phyloP scores from a whole-genome alignment of 1,140 invertebrate genomes.

The Drosophila ambigua region DNA sequence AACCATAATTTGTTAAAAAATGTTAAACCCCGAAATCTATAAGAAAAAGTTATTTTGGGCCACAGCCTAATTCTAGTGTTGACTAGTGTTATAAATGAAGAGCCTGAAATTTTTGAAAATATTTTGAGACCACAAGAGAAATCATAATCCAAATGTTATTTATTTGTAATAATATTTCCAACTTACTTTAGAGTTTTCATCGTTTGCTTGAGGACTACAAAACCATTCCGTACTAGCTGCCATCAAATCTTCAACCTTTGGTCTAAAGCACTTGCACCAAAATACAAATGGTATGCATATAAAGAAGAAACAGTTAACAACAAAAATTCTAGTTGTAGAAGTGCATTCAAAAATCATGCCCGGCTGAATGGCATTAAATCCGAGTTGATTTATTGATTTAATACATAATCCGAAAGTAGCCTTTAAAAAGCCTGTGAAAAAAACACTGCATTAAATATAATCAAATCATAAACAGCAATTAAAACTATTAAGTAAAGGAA shows the following conservation, averaged over 20 bases:
- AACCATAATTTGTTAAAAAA: too few species aligned
- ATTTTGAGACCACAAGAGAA: too few species aligned
- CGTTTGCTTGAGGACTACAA: constrained; percentile 12
- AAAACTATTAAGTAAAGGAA: too few species aligned
- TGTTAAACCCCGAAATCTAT: too few species aligned
- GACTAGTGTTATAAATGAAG: too few species aligned
- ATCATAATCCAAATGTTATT: background rate
- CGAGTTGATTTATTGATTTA: constrained; percentile 15
- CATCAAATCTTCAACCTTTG: constrained; percentile 50
- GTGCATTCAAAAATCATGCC: constrained; percentile 18
- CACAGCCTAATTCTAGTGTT: too few species aligned
- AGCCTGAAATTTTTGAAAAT: too few species aligned
- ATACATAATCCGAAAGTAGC: constrained; percentile 34
- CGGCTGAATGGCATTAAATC: constrained; percentile 33
- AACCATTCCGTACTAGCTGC: constrained; percentile 59
- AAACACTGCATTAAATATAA: too few species aligned
- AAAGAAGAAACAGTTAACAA: constrained; percentile 32
- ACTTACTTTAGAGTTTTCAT: constrained; percentile 5
- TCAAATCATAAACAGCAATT: too few species aligned
- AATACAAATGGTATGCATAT: constrained; percentile 23
- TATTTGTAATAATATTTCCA: background rate
- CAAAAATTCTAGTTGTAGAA: constrained; percentile 17
- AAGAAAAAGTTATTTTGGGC: too few species aligned
- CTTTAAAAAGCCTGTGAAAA: constrained; percentile 23
- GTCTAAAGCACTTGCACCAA: constrained; percentile 58